Evolutionary conservation across 2,888 invertebrate genomes (phyloP).

Genomic region (Resseliella maxima): DNA sequence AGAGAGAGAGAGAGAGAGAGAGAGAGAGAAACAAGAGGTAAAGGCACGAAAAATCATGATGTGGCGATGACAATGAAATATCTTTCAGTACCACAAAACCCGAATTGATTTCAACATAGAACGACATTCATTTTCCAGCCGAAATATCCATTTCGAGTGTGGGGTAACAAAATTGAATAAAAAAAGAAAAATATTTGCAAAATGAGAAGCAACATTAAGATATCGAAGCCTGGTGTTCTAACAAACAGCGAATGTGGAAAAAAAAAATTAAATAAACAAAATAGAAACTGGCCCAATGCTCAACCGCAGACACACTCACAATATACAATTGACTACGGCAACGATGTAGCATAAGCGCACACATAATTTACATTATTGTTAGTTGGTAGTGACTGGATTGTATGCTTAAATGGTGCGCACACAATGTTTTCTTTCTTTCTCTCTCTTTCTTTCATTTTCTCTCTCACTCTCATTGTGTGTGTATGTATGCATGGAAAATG

Average conservation of each 20-base stretch:
- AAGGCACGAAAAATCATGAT: background rate
- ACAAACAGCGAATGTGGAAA: background rate
- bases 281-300: background rate
- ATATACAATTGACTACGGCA: background rate
- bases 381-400: conserved; percentile 44
- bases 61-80: background rate
- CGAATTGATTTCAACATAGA: conserved; percentile 2
- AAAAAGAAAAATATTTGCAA: background rate
- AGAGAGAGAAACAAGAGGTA: background rate
- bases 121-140: background rate
- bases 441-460: background rate
- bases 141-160: background rate
- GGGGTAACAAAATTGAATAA: background rate
- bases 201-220: conserved; percentile 20
- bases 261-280: background rate
- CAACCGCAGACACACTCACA: conserved; percentile 36
- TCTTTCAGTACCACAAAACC: background rate
- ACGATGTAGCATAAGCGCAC: conserved; percentile 25
- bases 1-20: background rate
- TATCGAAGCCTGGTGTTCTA: background rate
- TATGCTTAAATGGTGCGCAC: conserved; percentile 49
- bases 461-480: background rate
- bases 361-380: conserved; percentile 44
- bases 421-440: background rate
- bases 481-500: background rate